Evolutionary conservation across 2,797 vertebrate genomes (phyloP).

Genomic region (Gymnodraco acuticeps): DNA sequence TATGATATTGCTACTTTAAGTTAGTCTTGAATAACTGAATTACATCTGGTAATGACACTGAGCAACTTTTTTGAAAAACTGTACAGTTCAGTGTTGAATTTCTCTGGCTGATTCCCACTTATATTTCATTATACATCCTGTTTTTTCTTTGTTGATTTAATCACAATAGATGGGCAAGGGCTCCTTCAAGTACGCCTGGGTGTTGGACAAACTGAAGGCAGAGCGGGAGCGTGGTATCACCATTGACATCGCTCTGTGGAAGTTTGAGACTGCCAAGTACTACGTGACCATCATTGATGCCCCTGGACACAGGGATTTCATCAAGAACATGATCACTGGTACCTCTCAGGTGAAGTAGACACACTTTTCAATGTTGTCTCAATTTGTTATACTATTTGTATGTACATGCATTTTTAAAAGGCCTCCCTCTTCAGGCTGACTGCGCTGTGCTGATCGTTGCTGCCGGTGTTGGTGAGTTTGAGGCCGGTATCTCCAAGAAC

Average conservation of each 20-base stretch:
- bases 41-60: no score
- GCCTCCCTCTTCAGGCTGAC: conserved; percentile 79
- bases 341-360: conserved; percentile 84
- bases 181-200: conserved; percentile 90
- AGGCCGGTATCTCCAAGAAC: conserved; percentile 89
- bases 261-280: conserved; percentile 86
- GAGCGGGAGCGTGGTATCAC: conserved; percentile 89
- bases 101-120: neutral
- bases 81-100: neutral
- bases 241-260: conserved; percentile 91
- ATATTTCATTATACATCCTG: neutral
- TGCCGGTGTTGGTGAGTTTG: conserved; percentile 87
- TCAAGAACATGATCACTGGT: conserved; percentile 92
- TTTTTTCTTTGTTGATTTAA: neutral
- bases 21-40: no score
- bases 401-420: neutral
- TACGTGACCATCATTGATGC: conserved; percentile 89
- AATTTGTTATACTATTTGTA: neutral
- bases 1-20: no score
- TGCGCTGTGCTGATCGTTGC: conserved; percentile 88
- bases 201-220: conserved; percentile 88
- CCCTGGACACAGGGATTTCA: conserved; percentile 88
- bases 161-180: conserved; percentile 87
- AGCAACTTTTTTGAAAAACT: neutral
- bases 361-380: neutral